These are phyloP conservation scores for Ciconia boyciana DNA, from an alignment of 2,113 vertebrate genomes.

Conservation along the genomic window DNA sequence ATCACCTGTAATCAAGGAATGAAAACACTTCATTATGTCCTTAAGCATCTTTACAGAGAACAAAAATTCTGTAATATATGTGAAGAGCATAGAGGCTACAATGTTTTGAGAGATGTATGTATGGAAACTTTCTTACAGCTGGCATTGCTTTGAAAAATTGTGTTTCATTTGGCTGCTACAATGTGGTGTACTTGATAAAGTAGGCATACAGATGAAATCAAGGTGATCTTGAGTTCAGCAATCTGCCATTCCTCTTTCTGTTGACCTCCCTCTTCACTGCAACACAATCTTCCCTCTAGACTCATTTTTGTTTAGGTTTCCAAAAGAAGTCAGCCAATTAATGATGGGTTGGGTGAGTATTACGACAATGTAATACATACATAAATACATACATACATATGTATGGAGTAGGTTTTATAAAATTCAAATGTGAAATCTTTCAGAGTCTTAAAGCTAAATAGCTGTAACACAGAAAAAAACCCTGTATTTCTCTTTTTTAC, in stretches of 20 bases:
- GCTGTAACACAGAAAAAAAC: accelerated
- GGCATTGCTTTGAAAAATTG: neutral
- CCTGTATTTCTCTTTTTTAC: neutral
- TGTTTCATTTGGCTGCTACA: slow-evolving; percentile 1
- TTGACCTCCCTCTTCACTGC: neutral
- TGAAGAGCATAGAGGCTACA: neutral
- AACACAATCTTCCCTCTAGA: neutral
- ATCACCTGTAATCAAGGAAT: neutral
- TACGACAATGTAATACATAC: neutral
- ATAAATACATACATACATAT: neutral
- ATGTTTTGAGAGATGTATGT: neutral
- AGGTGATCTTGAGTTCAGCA: slow-evolving; percentile 5
- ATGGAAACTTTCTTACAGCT: neutral
- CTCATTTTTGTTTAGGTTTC: neutral
- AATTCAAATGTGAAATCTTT: neutral
- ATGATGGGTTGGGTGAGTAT: neutral
- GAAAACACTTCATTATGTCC: neutral
- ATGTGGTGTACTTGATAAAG: neutral
- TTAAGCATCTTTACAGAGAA: neutral
- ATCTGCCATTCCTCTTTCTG: neutral
- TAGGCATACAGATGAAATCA: neutral
- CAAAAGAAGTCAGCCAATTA: neutral
- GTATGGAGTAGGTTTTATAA: neutral
- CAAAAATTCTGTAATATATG: neutral
- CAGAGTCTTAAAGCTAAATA: neutral